Evolutionary conservation across 2,797 vertebrate genomes (phyloP).

Genomic region (Huso huso): DNA sequence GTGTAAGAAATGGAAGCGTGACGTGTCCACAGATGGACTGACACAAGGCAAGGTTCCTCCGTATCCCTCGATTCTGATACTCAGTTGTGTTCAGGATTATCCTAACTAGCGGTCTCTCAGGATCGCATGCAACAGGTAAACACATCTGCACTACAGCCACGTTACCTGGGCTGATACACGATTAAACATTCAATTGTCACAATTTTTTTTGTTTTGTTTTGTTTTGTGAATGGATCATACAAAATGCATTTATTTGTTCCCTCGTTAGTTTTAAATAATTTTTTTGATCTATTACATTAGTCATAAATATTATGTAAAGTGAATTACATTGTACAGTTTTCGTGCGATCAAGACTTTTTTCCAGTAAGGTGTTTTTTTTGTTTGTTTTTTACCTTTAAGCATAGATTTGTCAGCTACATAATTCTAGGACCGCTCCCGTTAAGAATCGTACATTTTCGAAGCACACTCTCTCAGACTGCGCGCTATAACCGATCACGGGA

Average conservation of each 20-base stretch:
- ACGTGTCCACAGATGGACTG: neutral
- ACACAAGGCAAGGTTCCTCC: neutral
- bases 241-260: too few relatives aligned
- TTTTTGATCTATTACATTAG: neutral
- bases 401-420: neutral
- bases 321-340: neutral
- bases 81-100: neutral
- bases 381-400: too few relatives aligned
- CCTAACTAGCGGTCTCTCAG: too few relatives aligned
- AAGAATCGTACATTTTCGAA: neutral
- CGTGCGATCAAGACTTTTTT: neutral
- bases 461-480: neutral
- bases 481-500: too few relatives aligned
- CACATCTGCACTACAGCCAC: too few relatives aligned
- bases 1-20: neutral
- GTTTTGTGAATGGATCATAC: too few relatives aligned
- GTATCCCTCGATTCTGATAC: neutral
- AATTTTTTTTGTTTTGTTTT: too few relatives aligned
- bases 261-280: neutral
- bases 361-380: neutral
- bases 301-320: neutral
- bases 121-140: too few relatives aligned
- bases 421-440: neutral
- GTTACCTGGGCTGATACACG: too few relatives aligned
- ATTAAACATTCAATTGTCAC: too few relatives aligned